Conservation (phyloP, 2,113 vertebrate species). For the Cyanoramphus novaezelandiae region DNA sequence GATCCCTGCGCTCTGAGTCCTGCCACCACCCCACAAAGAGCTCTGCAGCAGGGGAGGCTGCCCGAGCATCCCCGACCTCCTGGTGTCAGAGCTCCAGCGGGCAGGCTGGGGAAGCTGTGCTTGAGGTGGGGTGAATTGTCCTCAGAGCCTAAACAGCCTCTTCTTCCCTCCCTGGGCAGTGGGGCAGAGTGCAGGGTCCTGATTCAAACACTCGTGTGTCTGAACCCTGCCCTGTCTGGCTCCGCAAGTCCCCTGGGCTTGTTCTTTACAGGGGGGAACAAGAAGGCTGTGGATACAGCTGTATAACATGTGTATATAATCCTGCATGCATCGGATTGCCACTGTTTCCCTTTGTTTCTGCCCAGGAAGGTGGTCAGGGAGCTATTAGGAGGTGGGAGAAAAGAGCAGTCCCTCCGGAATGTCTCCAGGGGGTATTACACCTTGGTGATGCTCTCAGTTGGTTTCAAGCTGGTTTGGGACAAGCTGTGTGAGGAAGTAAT, state of each 20-base stretch:
- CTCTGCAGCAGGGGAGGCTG: not conserved
- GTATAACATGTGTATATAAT: not conserved
- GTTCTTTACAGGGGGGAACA: not conserved
- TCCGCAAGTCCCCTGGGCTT: not conserved
- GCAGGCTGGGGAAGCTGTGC: not conserved
- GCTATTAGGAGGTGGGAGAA: not conserved
- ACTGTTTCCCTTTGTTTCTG: not conserved
- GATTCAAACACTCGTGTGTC: not conserved
- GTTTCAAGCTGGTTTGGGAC: not conserved
- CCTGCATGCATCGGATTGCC: not conserved
- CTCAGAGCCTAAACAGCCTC: not conserved
- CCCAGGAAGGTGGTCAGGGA: not conserved
- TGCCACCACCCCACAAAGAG: accelerated
- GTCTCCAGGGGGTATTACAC: not conserved
- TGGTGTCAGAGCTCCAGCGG: not conserved
- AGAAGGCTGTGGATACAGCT: not conserved
- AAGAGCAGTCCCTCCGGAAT: not conserved
- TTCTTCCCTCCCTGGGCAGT: not conserved
- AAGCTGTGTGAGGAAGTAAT: not conserved
- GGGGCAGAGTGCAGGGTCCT: not conserved
- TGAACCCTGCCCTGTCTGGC: not conserved
- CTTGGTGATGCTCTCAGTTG: not conserved
- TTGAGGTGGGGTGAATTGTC: not conserved
- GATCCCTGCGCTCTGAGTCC: not conserved
- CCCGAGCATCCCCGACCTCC: not conserved